Conservation (phyloP, 1,140 invertebrate genomes). For the Drepana arcuata region DNA sequence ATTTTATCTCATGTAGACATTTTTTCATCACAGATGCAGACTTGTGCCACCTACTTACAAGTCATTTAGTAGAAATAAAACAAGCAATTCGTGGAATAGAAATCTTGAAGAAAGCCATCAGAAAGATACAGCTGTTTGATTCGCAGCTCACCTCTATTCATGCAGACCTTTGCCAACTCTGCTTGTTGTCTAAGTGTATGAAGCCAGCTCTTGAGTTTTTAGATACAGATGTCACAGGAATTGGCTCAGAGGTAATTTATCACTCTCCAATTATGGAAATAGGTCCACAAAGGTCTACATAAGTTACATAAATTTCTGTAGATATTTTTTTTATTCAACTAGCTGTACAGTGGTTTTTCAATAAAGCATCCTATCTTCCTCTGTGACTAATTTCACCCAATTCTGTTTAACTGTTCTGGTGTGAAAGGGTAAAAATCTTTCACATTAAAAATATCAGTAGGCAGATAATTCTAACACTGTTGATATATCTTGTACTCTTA, state of each 20-base stretch:
- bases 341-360: no score
- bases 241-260: conserved; percentile 85
- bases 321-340: no score
- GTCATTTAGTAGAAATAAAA: conserved; percentile 82
- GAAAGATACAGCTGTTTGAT: conserved; percentile 89
- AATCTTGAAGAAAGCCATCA: conserved; percentile 87
- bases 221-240: conserved; percentile 92
- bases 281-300: no score
- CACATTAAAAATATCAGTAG: conserved; percentile 4
- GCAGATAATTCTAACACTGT: no score
- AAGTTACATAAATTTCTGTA: no score
- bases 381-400: no score
- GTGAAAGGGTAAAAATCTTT: no score
- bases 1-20: conserved; percentile 3
- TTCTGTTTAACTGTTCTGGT: no score
- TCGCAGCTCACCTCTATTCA: conserved; percentile 95
- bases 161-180: conserved; percentile 93
- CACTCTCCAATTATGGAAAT: no score
- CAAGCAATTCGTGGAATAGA: conserved; percentile 88
- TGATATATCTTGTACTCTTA: no score
- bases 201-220: conserved; percentile 92
- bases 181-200: conserved; percentile 92
- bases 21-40: conserved; percentile 81
- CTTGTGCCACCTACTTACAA: conserved; percentile 87
- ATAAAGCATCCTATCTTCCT: no score